Evolutionary conservation across 2,888 invertebrate genomes (phyloP), one percentile per base, ranked within the genome.

Genomic region (Resseliella maxima): DNA sequence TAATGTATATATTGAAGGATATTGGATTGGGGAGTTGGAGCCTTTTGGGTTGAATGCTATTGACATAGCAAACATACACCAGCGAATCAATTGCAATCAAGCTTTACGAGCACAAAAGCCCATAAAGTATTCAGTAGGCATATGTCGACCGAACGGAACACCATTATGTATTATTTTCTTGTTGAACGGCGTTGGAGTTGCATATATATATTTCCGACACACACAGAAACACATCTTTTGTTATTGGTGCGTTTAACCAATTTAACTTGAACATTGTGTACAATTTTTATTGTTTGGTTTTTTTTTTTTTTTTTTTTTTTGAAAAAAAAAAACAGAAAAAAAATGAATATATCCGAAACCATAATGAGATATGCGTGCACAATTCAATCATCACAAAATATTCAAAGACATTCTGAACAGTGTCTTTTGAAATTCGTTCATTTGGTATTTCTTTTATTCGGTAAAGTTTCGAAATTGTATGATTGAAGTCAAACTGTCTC

Each of bases 21-120:
- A 72, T 72, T 31, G 72, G 31, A 72, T 72, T 31, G 31, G 27
- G 72, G 72, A 72, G 72, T 72, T 72, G 72, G 72, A 72, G 72
- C 72, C 72, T 59, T 24, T 27, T 15, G 72, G 12, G 2, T 24
- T 18, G 21, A 18, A 41, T 5, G 6, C 2, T 50, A 72, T 72
- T 15, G 72, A 72, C 72, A 31, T 15, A 3, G 35, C 59, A 27
- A 5, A n/a, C 31, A 31, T 21, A 18, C 41, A 24, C 50, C 18
- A 27, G 59, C 27, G 59, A 59, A 59, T 59, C 59, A 59, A 59
- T 59, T 24, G 31, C 72, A 72, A 72, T 72, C 15, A 35, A 72
- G 72, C 72, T 72, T 31, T 31, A 3, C 5, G 41, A 41, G 5
- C 59, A 27, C 3, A 72, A 72, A 72, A 72, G 72, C 72, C 31